phyloP scores from a whole-genome alignment of 92 coral and sea anemone species.

The Parazoanthus atlanticus region DNA sequence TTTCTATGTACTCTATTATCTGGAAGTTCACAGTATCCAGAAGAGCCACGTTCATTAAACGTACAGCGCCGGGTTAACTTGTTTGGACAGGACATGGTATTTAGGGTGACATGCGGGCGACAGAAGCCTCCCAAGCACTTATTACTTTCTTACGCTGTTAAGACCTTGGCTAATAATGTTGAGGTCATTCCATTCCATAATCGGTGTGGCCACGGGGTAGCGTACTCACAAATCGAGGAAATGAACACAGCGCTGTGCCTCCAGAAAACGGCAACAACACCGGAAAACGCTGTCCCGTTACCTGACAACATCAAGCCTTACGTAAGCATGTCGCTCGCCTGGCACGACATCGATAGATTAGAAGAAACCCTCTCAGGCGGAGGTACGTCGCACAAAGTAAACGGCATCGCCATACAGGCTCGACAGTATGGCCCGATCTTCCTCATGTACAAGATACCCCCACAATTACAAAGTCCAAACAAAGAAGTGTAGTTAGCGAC shows the following conservation, averaged over 20 bases:
- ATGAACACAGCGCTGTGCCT: conserved; percentile 16
- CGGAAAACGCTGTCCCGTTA: conserved; percentile 46
- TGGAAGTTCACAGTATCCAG: conserved; percentile 23
- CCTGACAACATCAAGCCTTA: conserved; percentile 53
- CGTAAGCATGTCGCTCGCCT: conserved; percentile 54
- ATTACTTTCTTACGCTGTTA: conserved; percentile 51
- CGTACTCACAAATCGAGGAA: no score
- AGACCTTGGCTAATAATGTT: conserved; percentile 8
- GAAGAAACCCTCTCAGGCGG: conserved; percentile 58
- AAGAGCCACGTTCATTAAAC: not conserved
- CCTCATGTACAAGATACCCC: no score
- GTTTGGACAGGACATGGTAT: conserved; percentile 54
- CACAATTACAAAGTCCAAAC: no score
- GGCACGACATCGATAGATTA: conserved; percentile 66
- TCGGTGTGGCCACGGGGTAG: no score
- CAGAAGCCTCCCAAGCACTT: conserved; percentile 53
- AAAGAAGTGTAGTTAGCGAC: no score
- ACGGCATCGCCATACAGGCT: conserved; percentile 64
- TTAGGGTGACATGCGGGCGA: conserved; percentile 37
- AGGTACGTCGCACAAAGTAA: no score
- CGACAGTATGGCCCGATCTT: conserved; percentile 42
- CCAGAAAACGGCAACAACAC: conserved; percentile 33
- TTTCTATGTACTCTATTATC: conserved; percentile 34
- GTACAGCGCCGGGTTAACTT: conserved; percentile 44
- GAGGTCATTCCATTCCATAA: no score